phyloP scores from a whole-genome alignment of 2,113 vertebrate species.

The Hippocampus zosterae region DNA sequence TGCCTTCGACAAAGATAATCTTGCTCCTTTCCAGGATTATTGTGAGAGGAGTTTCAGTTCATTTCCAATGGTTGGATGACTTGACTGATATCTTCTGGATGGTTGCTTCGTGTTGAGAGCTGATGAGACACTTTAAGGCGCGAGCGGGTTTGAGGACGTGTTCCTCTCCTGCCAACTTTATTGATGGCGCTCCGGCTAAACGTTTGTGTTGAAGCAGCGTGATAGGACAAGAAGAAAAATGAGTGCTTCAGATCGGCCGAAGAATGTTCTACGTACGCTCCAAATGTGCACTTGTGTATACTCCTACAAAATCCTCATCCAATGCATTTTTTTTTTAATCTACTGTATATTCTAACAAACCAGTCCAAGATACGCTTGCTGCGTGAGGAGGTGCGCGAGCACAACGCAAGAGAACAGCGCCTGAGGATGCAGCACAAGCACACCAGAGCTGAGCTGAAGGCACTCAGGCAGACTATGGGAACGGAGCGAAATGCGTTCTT shows the following conservation, averaged over 20 bases:
- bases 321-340: neutral
- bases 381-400: conserved; percentile 84
- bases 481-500: conserved; percentile 75
- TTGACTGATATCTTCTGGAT: neutral
- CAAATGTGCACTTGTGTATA: neutral
- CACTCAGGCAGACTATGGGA: conserved; percentile 73
- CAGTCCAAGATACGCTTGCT: conserved; percentile 79
- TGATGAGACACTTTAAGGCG: neutral
- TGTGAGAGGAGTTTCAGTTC: neutral
- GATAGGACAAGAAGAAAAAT: neutral
- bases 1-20: too few species aligned
- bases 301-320: neutral
- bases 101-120: neutral
- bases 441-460: conserved; percentile 78
- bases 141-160: neutral
- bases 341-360: neutral
- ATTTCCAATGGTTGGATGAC: neutral
- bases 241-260: too few species aligned
- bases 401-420: conserved; percentile 74
- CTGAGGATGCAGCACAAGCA: conserved; percentile 72
- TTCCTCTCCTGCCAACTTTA: neutral
- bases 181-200: neutral
- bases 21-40: too few species aligned
- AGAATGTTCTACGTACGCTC: neutral
- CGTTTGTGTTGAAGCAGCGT: neutral